Base-by-base conservation (phyloP, 2,888 invertebrate species). In the Heliconius ismenius region DNA sequence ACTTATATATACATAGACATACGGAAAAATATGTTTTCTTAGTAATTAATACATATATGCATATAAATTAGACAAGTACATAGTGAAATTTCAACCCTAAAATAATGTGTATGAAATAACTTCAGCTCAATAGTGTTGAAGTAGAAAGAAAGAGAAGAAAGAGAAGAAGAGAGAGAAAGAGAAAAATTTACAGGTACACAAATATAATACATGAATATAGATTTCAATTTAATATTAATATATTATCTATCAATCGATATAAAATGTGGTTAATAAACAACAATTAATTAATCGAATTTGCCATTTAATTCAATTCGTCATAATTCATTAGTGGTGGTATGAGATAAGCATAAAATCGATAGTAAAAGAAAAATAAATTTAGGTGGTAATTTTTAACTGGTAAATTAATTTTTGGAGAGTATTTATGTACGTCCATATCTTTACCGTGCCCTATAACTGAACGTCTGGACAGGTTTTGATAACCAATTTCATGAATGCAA, bases 11-110 rank as follows among this genome's bases (percentile, higher is more conserved):
- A 4, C 24, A 60, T 13, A 60, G 49, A 49, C 26, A 43, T 15
- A 24, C 67, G 67, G 67, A 68, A 43, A 68, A 67, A 26, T 43
- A 67, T 68, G 10, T 68, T 68, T 43, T 68, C 68, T 68, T 68
- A 68, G 68, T 43, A 43, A n/a, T 26, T 43, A 24, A 43, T 68
- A 68, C 26, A 32, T 32, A 32, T 32, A 32, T 32, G 32, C 0
- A 7, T 32, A 32, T 32, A 1, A 36, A 24, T 18, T 43, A 43
- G 26, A 18, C 18, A 26, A 39, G 15, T 26, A 68, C 18, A 1
- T 21, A 36, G 21, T 21, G 1, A 39, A 9, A 39, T 11, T 39
- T 9, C 39, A 39, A 32, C 1, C 6, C 18, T 49, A 49, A 49
- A 49, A 49, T 49, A 15, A 6, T 49, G 18, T 49, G 18, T 49